phyloP scores from a whole-genome alignment of 2,797 vertebrate species.

The Lepilemur septentrionalis region DNA sequence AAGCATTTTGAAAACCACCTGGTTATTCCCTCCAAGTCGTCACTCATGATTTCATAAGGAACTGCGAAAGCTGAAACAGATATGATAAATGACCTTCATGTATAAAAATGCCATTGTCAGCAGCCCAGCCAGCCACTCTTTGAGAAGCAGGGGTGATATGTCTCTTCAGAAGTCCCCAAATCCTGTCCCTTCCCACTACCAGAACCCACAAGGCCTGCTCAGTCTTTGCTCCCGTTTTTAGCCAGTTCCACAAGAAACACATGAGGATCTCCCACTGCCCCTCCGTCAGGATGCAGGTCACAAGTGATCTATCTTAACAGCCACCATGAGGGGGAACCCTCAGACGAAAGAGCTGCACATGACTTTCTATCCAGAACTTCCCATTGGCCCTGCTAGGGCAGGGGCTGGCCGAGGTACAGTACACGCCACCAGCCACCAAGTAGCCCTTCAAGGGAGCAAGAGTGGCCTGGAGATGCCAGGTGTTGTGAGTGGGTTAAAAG shows the following conservation, averaged over 20 bases:
- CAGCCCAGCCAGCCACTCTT: background rate
- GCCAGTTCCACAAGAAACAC: background rate
- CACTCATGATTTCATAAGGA: background rate
- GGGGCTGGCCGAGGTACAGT: accelerated
- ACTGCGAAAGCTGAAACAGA: background rate
- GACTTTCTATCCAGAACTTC: background rate
- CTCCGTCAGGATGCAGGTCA: background rate
- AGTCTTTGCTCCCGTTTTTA: background rate
- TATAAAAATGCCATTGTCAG: background rate
- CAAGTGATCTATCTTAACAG: background rate
- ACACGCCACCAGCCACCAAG: background rate
- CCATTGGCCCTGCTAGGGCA: background rate
- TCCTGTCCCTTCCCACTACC: background rate
- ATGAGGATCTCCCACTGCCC: too few species aligned
- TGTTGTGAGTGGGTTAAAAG: background rate
- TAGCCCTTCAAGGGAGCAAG: background rate
- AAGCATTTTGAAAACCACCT: background rate
- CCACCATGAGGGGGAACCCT: background rate
- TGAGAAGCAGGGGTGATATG: background rate
- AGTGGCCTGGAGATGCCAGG: background rate
- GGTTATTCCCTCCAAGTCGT: background rate
- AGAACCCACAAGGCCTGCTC: background rate
- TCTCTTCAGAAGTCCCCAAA: background rate
- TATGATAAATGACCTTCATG: background rate
- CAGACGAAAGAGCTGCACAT: background rate